Percentiles rank a stretch among this genome's conserved stretches.
phyloP scores from a whole-genome alignment of 2,113 vertebrate species.

The Serilophus lunatus region DNA sequence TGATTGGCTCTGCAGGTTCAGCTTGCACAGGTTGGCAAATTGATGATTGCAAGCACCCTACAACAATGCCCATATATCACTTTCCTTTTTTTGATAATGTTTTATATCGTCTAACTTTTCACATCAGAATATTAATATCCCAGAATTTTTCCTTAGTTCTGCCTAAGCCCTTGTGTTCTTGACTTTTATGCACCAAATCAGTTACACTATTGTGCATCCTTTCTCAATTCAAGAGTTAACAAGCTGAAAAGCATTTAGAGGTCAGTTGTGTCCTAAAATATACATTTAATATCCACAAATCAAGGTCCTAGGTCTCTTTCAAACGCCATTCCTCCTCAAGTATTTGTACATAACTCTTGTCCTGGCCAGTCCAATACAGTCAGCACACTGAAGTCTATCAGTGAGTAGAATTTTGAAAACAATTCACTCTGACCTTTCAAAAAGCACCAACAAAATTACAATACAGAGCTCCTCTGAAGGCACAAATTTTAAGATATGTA shows the following conservation, averaged over 20 bases:
- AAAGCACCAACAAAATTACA: not conserved
- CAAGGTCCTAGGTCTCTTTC: not conserved
- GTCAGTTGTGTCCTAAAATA: not conserved
- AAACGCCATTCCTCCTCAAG: not conserved
- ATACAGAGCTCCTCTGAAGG: not conserved
- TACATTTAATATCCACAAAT: not conserved
- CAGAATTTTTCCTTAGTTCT: not conserved
- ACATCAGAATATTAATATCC: not conserved
- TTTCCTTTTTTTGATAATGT: not conserved
- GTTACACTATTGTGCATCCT: not conserved
- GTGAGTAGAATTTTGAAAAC: not conserved
- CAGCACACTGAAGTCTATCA: not conserved
- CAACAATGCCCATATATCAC: not conserved
- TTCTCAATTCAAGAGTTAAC: not conserved
- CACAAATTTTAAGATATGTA: not conserved
- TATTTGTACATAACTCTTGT: not conserved
- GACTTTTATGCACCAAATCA: not conserved
- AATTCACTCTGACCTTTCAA: not conserved
- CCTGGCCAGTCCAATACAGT: not conserved
- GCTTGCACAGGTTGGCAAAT: not conserved
- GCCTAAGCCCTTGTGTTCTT: not conserved
- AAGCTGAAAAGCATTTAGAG: not conserved
- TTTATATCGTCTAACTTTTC: not conserved
- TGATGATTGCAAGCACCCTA: not conserved
- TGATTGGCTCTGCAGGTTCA: not conserved